Base-by-base conservation (phyloP, 2,797 vertebrate genomes). In the Lutra lutra region DNA sequence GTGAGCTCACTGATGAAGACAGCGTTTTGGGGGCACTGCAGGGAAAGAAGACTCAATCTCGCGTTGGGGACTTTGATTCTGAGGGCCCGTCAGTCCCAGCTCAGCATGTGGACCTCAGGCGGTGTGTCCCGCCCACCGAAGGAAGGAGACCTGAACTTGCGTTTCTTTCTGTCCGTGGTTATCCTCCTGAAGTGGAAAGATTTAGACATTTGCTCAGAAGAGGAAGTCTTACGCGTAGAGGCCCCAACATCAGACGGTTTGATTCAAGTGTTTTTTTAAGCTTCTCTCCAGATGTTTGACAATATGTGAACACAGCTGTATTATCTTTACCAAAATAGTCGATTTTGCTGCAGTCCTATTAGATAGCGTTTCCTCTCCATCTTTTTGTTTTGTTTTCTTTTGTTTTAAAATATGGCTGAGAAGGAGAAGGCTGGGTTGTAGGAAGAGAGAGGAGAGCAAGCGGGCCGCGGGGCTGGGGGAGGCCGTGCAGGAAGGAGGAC, bases 271-370 rank as follows among this genome's bases (percentile, higher is more conserved):
- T 32, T 25, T 48, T 46, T 32, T 70, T n/a, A 85, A 60, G 66
- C 85, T 85, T 87, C 80, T 73, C 54, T 91, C 91, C 96, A 96
- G 94, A 85, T 87, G 92, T 87, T 66, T 86, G 85, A 35, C 90
- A 85, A n/a, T 79, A 2, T 94, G 93, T 48, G 1, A 25, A n/a
- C 25, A 48, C 90, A 68, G 94, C 92, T 93, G 91, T 85, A 38
- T 73, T 60, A 17, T 27, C 64, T 68, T 64, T 64, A 60, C 83
- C 86, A 5, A 68, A 46, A 38, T 3, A 27, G 35, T 17, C 3
- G 51, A n/a, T 66, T 80, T 40, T 43, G 32, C 88, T 85, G 27
- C 18, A n/a, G 82, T 60, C 60, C 29, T n/a, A 3, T 43, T 43
- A 40, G 43, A 13, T 62, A 11, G 9, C 15, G 17, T 23, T 48